These are phyloP conservation scores for Oreotrochilus melanogaster DNA, from an alignment of 2,113 vertebrate species.

Conservation along the genomic window DNA sequence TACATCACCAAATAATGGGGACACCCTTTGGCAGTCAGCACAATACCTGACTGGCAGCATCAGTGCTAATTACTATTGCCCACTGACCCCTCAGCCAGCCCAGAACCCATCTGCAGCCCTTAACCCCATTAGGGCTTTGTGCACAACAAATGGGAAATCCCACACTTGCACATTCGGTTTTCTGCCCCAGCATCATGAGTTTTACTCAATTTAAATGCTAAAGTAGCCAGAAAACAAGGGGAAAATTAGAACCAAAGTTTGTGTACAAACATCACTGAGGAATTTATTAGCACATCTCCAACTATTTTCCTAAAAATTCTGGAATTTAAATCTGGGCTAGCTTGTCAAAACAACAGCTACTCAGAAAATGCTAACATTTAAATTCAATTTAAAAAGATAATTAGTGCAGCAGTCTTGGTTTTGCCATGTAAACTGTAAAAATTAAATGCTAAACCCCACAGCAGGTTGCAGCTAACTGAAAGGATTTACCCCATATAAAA, in stretches of 20 bases:
- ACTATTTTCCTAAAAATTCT: not conserved
- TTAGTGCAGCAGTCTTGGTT: not conserved
- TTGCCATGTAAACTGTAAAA: not conserved
- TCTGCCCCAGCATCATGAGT: not conserved
- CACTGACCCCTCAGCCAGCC: not conserved
- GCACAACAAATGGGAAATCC: not conserved
- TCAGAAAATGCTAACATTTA: not conserved
- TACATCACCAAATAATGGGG: not conserved
- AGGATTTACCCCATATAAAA: not conserved
- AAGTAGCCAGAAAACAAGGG: not conserved
- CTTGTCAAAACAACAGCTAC: not conserved
- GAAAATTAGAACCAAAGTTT: not conserved
- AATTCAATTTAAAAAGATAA: not conserved
- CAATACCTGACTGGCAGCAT: not conserved
- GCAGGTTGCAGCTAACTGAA: not conserved
- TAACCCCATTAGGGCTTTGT: not conserved
- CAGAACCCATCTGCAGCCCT: not conserved
- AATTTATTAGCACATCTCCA: not conserved
- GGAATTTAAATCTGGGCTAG: not conserved
- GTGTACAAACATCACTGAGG: not conserved
- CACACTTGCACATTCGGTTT: not conserved
- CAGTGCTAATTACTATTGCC: not conserved
- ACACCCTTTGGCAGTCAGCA: not conserved
- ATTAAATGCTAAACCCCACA: not conserved
- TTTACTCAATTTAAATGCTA: not conserved